Conservation (phyloP, 1,140 invertebrate species). For the Parasteatoda tepidariorum region DNA sequence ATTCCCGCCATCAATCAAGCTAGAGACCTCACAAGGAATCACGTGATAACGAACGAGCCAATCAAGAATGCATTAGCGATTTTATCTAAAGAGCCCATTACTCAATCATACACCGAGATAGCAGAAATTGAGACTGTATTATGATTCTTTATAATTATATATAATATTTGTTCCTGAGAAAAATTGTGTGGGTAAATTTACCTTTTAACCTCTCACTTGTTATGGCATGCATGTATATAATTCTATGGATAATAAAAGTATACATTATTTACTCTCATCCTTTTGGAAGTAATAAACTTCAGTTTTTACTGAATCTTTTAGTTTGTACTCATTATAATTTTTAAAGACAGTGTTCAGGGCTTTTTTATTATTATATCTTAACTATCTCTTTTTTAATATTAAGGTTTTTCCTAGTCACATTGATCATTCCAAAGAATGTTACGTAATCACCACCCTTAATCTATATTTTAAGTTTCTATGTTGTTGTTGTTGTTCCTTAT, state of each 20-base stretch:
- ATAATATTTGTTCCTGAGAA: constrained; percentile 15
- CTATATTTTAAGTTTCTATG: no score
- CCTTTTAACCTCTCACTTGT: constrained; percentile 46
- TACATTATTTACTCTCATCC: constrained; percentile 54
- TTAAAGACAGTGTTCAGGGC: no score
- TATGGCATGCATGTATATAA: constrained; percentile 61
- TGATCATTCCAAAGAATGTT: no score
- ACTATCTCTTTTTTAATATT: no score
- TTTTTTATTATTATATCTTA: no score
- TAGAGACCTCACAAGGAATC: constrained; percentile 51
- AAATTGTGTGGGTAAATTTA: constrained; percentile 14
- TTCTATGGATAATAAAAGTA: constrained; percentile 47
- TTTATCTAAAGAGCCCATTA: constrained; percentile 4
- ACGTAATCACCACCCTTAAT: no score
- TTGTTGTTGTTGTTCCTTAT: no score
- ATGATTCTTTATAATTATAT: constrained; percentile 53
- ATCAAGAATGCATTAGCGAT: constrained; percentile 44
- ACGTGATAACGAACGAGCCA: constrained; percentile 43
- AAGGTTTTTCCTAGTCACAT: no score
- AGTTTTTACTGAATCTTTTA: no score
- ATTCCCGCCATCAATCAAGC: constrained; percentile 25
- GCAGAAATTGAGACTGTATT: constrained; percentile 59
- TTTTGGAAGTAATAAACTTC: no score
- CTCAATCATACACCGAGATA: constrained; percentile 50
- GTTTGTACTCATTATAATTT: no score